Evolutionary conservation across 2,797 vertebrate species (phyloP), one percentile per base, ranked within the genome.

Genomic region (Carcharodon carcharias): DNA sequence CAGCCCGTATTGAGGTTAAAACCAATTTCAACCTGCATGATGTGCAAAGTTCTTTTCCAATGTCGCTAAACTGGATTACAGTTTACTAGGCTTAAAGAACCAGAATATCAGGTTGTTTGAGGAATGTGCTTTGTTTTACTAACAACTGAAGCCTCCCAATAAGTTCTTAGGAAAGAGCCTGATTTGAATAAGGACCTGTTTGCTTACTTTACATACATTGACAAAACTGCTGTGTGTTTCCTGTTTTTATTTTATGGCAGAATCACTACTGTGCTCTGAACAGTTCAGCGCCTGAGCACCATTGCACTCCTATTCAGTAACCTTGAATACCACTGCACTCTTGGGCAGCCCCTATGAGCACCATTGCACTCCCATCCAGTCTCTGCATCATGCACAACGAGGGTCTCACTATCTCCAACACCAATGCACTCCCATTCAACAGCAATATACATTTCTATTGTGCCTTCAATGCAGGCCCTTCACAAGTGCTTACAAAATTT

Each of bases 71-170:
- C 12, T 56, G 28, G 4, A 56, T 85, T 50, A 91, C 56, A 35
- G 88, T 61, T 91, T 23, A 7, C 28, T 91, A 7, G 0, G 56
- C 26, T 35, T 35, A 26, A 85, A 45, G 82, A 85, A 50, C 82
- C 40, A 85, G 82, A 85, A 85, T 9, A 91, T 91, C 88, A 91
- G 88, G 54, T 91, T 91, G 56, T 4, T 56, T 91, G 56, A 91
- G 14, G 11, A 91, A 50, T 6, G 21, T 61, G 88, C 31, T n/a
- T 7, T 91, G 88, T 61, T 91, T 61, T 91, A 61, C 28, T 58
- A 91, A 91, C 28, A 31, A 61, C 26, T 50, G 54, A n/a, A 14
- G 31, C 12, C 56, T 35, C 45, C 88, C 11, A 21, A 12, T 61
- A 28, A 31, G 11, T 91, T 58, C 3, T 61, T 2, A 58, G 88